Evolutionary conservation across 2,888 invertebrate species (phyloP), one percentile per base, ranked within the genome.

Genomic region (Euplagia quadripunctaria): DNA sequence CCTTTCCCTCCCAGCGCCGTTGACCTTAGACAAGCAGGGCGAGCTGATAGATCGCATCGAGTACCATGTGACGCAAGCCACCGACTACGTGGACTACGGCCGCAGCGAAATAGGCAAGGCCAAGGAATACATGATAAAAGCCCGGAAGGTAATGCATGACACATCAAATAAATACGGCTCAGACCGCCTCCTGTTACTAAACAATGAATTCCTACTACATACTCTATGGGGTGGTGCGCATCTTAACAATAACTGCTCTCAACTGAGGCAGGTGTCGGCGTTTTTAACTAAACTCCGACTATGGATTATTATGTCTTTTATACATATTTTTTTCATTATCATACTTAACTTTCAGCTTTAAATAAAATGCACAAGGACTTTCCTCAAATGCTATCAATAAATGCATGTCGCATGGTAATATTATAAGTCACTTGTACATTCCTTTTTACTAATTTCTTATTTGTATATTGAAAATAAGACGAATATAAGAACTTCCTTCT

Each of bases 31-130:
- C 91, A 88, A 90, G 91, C 96, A 99, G 99, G 99, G 99, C 91
- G 99, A 99, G 96, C 97, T 98, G 97, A 97, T 99, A 92, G 98
- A 99, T 96, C 97, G 98, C 94, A 98, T 99, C 96, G 99, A 99
- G 96, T 98, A 98, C 96, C 98, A 99, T 96, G 99, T 99, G 85
- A 97, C 97, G 88, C 97, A 98, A 94, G 97, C 98, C 84, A 97
- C 97, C 85, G 98, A 98, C 94, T 98, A 98, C 96, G 98, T 99
- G 88, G 97, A 97, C 90, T 96, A 97, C 82, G 99, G 98, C 86
- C 97, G 97, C 87, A 96, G 96, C 85, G 97, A 99, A 93, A 97
- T 99, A 85, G 96, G 96, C 92, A 96, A 97, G 90, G 99, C 99
- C 83, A 97, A 97, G 90, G 97, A 97, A 89, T 99, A 98, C 96